A percentile compares a stretch with the other conserved stretches of the same genome.
phyloP scores from a whole-genome alignment of 2,797 vertebrate species.

The Basileuterus tristriatus region DNA sequence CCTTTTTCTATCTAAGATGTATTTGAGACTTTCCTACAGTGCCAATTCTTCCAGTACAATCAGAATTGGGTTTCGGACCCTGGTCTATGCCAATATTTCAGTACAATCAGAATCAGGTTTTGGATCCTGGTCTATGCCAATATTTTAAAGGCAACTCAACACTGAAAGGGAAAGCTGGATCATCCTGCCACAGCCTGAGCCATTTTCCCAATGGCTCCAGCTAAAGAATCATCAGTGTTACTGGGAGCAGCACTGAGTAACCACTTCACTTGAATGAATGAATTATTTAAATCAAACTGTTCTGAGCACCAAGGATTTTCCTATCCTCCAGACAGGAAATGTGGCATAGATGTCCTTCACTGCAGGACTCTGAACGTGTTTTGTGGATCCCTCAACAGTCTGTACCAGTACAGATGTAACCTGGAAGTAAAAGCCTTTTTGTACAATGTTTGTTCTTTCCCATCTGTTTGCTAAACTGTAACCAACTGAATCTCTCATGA shows the following conservation, averaged over 20 bases:
- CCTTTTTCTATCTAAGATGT: background rate
- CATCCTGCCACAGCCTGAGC: background rate
- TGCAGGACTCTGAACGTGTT: background rate
- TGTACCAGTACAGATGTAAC: background rate
- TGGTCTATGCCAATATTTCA: background rate
- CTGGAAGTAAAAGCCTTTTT: background rate
- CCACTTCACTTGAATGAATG: background rate
- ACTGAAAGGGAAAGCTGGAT: background rate
- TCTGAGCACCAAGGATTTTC: background rate
- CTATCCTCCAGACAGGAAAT: background rate
- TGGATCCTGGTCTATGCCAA: background rate
- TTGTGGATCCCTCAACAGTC: background rate
- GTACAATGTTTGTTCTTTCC: background rate
- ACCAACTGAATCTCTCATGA: background rate
- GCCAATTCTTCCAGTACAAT: background rate
- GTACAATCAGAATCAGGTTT: background rate
- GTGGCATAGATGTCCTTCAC: background rate
- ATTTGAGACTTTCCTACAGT: background rate
- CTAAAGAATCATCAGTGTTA: background rate
- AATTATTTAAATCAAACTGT: background rate
- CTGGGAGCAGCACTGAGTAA: background rate
- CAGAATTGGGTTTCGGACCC: background rate
- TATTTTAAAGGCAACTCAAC: background rate
- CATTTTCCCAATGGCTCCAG: background rate
- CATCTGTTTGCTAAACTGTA: background rate